phyloP scores from a whole-genome alignment of 2,888 invertebrate species.

The Mesoligia furuncula region DNA sequence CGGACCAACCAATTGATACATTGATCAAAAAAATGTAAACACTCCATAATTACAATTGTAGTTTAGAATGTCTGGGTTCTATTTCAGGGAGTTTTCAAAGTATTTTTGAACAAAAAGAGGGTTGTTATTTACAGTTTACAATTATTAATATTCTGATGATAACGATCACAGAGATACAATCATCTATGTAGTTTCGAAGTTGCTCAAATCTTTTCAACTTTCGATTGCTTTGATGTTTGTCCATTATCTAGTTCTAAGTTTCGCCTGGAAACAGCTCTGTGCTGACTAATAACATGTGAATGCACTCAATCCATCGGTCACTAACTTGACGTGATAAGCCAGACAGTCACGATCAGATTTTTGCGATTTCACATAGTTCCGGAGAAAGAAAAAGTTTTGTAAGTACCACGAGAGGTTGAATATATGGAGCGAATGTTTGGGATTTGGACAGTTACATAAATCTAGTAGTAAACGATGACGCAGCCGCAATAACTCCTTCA shows the following conservation, averaged over 20 bases:
- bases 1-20: conserved; percentile 39
- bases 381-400: neutral
- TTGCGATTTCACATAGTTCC: neutral
- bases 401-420: neutral
- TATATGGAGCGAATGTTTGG: conserved; percentile 8
- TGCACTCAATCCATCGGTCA: conserved; percentile 46
- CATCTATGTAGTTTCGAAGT: neutral
- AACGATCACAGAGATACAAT: neutral
- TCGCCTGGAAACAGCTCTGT: conserved; percentile 12
- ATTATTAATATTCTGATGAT: neutral
- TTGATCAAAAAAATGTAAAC: conserved; percentile 35
- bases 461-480: conserved; percentile 40
- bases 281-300: conserved; percentile 44
- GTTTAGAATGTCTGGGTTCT: conserved; percentile 1
- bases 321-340: conserved; percentile 12
- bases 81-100: neutral
- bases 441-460: conserved; percentile 10
- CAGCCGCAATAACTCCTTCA: conserved; percentile 31
- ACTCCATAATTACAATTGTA: conserved; percentile 15
- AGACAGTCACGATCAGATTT: neutral
- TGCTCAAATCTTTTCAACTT: conserved; percentile 5
- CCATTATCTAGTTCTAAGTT: neutral
- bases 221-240: neutral
- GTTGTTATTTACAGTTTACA: neutral
- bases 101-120: neutral